A percentile compares a stretch with the other conserved stretches of the same genome.
phyloP scores from a whole-genome alignment of 1,140 invertebrate genomes.

The Melipona quadrifasciata region DNA sequence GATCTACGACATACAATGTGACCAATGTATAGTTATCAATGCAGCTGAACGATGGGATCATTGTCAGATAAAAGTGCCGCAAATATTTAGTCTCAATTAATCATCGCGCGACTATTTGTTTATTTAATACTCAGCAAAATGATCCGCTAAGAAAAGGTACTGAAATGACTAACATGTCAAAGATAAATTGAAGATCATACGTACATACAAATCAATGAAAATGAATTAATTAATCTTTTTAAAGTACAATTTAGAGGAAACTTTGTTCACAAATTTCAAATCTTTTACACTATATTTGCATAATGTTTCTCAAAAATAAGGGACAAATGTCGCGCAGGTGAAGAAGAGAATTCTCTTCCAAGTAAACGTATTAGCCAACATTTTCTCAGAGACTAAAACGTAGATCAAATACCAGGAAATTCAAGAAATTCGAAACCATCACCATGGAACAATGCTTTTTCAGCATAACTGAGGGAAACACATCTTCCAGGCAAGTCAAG shows the following conservation, averaged over 20 bases:
- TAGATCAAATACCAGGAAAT: constrained; percentile 51
- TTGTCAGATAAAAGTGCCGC: constrained; percentile 8
- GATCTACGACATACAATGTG: constrained; percentile 35
- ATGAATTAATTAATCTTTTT: not conserved
- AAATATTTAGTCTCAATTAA: constrained; percentile 56
- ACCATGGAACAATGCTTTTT: constrained; percentile 44
- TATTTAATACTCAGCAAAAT: not conserved
- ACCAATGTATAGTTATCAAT: constrained; percentile 6
- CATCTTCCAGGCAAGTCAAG: not conserved
- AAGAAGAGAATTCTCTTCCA: constrained; percentile 1
- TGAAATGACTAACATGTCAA: not conserved
- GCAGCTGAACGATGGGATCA: not conserved
- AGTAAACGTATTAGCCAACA: constrained; percentile 25
- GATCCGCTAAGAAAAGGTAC: not conserved
- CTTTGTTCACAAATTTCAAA: too few species aligned
- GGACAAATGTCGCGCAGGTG: not conserved
- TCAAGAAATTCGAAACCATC: constrained; percentile 56
- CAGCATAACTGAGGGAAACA: constrained; percentile 23
- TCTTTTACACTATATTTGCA: not conserved
- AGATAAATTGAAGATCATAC: not conserved
- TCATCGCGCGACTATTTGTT: not conserved
- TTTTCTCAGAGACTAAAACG: constrained; percentile 9
- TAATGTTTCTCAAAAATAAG: not conserved
- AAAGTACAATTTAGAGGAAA: too few species aligned
- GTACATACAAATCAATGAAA: not conserved